Evolutionary conservation across 64 coral and sea anemone genomes (phyloP), one percentile per base, ranked within the genome.

Genomic region (Actinia equina): DNA sequence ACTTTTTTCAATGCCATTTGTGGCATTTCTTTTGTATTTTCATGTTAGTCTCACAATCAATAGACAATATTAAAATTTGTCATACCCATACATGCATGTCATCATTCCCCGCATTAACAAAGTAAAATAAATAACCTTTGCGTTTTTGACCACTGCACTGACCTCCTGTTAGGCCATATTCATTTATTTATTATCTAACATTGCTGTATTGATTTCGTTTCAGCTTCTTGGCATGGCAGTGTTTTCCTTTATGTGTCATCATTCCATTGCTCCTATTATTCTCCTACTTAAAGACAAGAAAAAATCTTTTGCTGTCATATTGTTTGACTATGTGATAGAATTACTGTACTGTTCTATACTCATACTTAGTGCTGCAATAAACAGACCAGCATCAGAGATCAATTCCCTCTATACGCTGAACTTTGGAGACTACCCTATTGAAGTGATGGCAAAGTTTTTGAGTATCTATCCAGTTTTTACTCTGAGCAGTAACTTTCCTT

Each of bases 241-340:
- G 16, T 97, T 93, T 80, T 85, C 94, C n/a, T 97, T 93, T 65
- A 97, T 97, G 94, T 93, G 91, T 37, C 94, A 97, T 51, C 94
- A 97, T 86, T 87, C 63, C 16, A 80, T 97, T 41, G 88, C 94
- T 26, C 93, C 94, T 13, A 52, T 97, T 0, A 90, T 97, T 27
- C 70, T 97, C 44, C 94, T 89, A 8, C 49, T 97, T 7, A 65
- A 89, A 13, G 91, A 97, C 43, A 97, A 97, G 82, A 84, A 77
- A 20, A 93, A 93, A 56, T 43, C 60, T 7, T 83, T 90, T 16
- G 54, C 69, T 63, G 82, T 97, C 27, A 77, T 79, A 14, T 59
- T 93, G 80, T 83, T 93, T 76, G 91, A 91, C 46, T 93, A 93
- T 13, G 56, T 89, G 44, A 81, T 93, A 59, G 94, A 89, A 3